These are phyloP conservation scores for Daboia siamensis DNA, from an alignment of 2,113 vertebrate genomes.

Conservation along the genomic window DNA sequence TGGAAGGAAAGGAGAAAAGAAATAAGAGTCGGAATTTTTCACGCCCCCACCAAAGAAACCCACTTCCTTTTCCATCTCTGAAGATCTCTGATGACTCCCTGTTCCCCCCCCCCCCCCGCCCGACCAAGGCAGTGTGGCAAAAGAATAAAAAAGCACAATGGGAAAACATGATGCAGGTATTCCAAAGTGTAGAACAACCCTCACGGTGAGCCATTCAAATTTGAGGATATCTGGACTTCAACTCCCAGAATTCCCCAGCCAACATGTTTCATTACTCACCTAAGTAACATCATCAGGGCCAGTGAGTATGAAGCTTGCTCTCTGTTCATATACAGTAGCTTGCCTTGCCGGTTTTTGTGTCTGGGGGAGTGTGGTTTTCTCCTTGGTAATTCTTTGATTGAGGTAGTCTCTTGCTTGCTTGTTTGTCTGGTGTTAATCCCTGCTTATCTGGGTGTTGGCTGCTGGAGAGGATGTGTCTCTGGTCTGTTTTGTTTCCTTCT, in stretches of 20 bases:
- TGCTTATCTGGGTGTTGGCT: not conserved
- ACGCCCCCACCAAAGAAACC: not conserved
- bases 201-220: not conserved
- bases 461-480: not conserved
- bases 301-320: not conserved
- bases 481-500: not conserved
- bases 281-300: not conserved
- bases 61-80: not conserved
- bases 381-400: not conserved
- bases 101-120: not conserved
- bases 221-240: not conserved
- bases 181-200: not conserved
- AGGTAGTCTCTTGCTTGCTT: not conserved
- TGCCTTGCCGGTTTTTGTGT: not conserved
- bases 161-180: not conserved
- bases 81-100: not conserved
- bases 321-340: not conserved
- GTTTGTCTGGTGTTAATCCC: not conserved
- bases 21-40: not conserved
- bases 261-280: not conserved
- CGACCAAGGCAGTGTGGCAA: not conserved
- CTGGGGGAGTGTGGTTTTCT: not conserved
- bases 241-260: not conserved
- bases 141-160: not conserved
- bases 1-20: conserved; percentile 39